Conservation (phyloP, 1,140 invertebrate species). For the Aphaenogaster ashmeadi region DNA sequence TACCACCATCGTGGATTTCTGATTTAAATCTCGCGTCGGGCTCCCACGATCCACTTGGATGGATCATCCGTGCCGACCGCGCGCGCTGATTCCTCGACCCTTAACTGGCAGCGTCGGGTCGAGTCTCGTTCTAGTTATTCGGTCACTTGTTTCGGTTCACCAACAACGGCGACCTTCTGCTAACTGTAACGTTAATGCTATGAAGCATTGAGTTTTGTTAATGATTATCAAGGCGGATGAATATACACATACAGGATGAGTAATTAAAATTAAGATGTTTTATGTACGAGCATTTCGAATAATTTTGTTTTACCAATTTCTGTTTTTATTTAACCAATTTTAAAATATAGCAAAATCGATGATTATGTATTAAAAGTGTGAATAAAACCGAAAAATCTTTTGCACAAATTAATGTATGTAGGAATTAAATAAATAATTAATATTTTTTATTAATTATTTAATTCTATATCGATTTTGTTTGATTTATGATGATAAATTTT, state of each 20-base stretch:
- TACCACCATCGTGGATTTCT: conserved; percentile 69
- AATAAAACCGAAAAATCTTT: not conserved
- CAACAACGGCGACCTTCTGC: conserved; percentile 33
- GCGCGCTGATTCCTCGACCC: conserved; percentile 69
- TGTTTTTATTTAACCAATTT: not conserved
- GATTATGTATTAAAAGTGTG: not conserved
- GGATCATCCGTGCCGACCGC: conserved; percentile 70
- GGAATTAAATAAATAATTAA: not conserved
- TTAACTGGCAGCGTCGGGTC: conserved; percentile 66
- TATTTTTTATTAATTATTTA: not conserved
- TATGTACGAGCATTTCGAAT: too few relatives aligned
- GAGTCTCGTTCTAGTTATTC: conserved; percentile 68
- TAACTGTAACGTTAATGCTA: conserved; percentile 50
- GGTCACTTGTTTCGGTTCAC: conserved; percentile 65
- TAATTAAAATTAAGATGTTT: not conserved
- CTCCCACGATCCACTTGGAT: conserved; percentile 75
- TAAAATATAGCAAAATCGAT: not conserved
- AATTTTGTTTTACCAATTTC: not conserved
- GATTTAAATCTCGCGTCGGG: conserved; percentile 68
- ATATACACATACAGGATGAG: not conserved
- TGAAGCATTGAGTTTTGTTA: conserved; percentile 20
- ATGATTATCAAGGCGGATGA: conserved; percentile 10
- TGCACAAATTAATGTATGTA: not conserved
- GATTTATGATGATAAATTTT: too few relatives aligned
- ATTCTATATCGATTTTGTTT: not conserved